These are phyloP conservation scores for Ochlodes sylvanus DNA, from an alignment of 2,888 invertebrate genomes.

Conservation along the genomic window DNA sequence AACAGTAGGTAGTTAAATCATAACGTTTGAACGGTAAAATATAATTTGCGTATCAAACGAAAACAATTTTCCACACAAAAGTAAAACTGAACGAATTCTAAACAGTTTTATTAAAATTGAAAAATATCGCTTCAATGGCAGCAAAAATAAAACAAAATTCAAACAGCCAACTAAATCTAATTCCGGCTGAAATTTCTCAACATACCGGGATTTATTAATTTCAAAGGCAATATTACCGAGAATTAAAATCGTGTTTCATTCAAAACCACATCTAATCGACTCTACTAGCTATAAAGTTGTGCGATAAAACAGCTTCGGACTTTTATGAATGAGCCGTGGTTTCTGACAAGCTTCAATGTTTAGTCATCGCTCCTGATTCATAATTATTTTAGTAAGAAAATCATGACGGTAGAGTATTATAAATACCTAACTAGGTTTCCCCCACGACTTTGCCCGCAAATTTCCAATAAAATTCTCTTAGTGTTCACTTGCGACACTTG, in stretches of 20 bases:
- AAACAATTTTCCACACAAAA: neutral
- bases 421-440: too few relatives aligned
- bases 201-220: slow-evolving; percentile 33
- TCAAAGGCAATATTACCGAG: slow-evolving; percentile 34
- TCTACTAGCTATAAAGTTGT: slow-evolving; percentile 28
- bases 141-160: slow-evolving; percentile 29
- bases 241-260: slow-evolving; percentile 36
- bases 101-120: slow-evolving; percentile 18
- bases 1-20: too few relatives aligned
- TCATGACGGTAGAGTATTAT: too few relatives aligned
- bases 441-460: too few relatives aligned
- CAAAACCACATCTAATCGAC: slow-evolving; percentile 36
- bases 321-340: slow-evolving; percentile 34
- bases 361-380: slow-evolving; percentile 19
- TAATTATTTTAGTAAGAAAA: slow-evolving; percentile 14
- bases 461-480: too few relatives aligned
- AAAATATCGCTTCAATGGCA: slow-evolving; percentile 12
- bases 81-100: slow-evolving; percentile 14
- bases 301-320: slow-evolving; percentile 32
- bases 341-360: slow-evolving; percentile 16
- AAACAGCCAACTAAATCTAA: slow-evolving; percentile 27
- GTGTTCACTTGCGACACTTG: too few relatives aligned
- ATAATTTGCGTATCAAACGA: too few relatives aligned
- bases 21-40: too few relatives aligned
- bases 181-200: slow-evolving; percentile 16